phyloP scores from a whole-genome alignment of 2,797 vertebrate species.

The Sebastolobus altivelis region DNA sequence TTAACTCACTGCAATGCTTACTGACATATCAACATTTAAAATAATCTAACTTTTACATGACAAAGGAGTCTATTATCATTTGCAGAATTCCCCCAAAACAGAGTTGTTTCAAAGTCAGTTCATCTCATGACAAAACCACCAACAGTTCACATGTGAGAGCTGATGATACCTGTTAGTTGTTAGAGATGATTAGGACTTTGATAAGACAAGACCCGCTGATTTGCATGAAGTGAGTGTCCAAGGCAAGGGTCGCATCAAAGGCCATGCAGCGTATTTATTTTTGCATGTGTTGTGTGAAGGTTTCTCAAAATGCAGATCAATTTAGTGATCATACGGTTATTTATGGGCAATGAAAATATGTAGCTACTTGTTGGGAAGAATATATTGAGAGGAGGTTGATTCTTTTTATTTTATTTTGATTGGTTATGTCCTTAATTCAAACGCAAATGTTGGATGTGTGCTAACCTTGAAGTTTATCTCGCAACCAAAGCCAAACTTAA shows the following conservation, averaged over 20 bases:
- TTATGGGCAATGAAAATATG: slow-evolving; percentile 41
- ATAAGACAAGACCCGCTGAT: slow-evolving; percentile 36
- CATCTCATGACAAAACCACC: slow-evolving; percentile 5
- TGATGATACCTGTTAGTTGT: not conserved
- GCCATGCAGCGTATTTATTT: slow-evolving; percentile 51
- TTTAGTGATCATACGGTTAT: slow-evolving; percentile 33
- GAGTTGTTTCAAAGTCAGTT: slow-evolving; percentile 22
- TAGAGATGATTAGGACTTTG: slow-evolving; percentile 7
- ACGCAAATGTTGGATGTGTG: slow-evolving; percentile 18
- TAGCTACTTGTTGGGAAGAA: slow-evolving; percentile 19
- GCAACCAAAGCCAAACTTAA: slow-evolving; percentile 45
- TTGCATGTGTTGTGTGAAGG: slow-evolving; percentile 54
- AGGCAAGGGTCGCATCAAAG: slow-evolving; percentile 22
- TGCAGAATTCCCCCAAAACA: slow-evolving; percentile 13
- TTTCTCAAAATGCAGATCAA: slow-evolving; percentile 38
- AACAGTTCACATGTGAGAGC: not conserved
- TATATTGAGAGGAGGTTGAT: not conserved
- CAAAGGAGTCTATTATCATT: not conserved
- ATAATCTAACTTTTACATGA: not conserved
- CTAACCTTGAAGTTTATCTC: slow-evolving; percentile 24
- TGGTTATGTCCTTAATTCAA: slow-evolving; percentile 23
- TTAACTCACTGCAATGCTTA: slow-evolving; percentile 34
- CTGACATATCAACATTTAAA: slow-evolving; percentile 9
- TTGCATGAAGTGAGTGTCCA: slow-evolving; percentile 22
- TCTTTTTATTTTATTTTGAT: slow-evolving; percentile 11